Evolutionary conservation across 2,888 invertebrate genomes (phyloP).

Genomic region (Branchellion lobata): DNA sequence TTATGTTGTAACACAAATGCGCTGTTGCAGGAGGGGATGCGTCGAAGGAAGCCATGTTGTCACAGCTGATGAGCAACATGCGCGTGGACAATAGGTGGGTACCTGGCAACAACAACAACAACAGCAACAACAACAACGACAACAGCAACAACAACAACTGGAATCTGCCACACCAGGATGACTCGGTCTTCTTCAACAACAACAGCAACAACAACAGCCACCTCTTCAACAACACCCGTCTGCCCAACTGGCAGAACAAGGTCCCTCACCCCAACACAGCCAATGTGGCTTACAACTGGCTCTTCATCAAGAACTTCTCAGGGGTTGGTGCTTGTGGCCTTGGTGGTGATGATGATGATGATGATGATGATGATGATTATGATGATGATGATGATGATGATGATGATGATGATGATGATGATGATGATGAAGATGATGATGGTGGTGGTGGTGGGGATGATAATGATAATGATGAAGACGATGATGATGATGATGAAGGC

Average conservation of each 20-base stretch:
- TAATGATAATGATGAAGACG: slow-evolving; percentile 1
- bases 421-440: slow-evolving; percentile 48
- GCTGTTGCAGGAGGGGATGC: slow-evolving; percentile 18
- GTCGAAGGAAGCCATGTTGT: slow-evolving; percentile 16
- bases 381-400: slow-evolving; percentile 24
- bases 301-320: slow-evolving; percentile 34
- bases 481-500: not conserved
- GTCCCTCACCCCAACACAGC: slow-evolving; percentile 16
- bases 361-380: slow-evolving; percentile 34
- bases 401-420: slow-evolving; percentile 31
- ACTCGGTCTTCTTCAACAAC: not conserved
- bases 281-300: slow-evolving; percentile 34
- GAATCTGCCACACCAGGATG: slow-evolving; percentile 10
- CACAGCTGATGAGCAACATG: slow-evolving; percentile 36
- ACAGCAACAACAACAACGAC: slow-evolving; percentile 12
- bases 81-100: slow-evolving; percentile 32
- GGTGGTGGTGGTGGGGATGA: too few relatives aligned
- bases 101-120: slow-evolving; percentile 21
- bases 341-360: slow-evolving; percentile 16
- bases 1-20: too few relatives aligned
- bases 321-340: slow-evolving; percentile 16
- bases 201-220: not conserved
- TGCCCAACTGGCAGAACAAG: slow-evolving; percentile 35
- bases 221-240: slow-evolving; percentile 8
- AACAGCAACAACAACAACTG: slow-evolving; percentile 8